phyloP scores from a whole-genome alignment of 2,797 vertebrate species.

The Pseudopleuronectes americanus region DNA sequence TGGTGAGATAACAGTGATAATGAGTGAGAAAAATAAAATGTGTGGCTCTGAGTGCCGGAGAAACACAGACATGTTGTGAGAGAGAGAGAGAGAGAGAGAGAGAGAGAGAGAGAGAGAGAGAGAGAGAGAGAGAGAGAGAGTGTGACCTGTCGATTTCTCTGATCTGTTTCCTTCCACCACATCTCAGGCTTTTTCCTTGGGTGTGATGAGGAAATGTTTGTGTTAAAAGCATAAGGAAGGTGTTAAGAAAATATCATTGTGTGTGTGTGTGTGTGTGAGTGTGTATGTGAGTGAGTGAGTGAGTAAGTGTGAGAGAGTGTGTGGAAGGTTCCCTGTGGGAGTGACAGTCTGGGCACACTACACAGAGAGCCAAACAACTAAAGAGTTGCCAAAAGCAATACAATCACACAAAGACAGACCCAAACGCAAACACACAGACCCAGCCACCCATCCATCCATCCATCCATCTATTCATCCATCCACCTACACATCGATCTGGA shows the following conservation, averaged over 20 bases:
- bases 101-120: too few relatives aligned
- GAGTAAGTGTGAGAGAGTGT: slow-evolving; percentile 7
- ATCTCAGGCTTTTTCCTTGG: slow-evolving; percentile 14
- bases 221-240: slow-evolving; percentile 53
- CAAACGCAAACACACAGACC: neutral
- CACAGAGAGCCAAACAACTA: slow-evolving; percentile 40
- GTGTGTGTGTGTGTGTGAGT: slow-evolving; percentile 14
- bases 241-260: slow-evolving; percentile 53
- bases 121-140: slow-evolving; percentile 1
- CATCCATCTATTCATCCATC: too few relatives aligned
- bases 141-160: slow-evolving; percentile 31
- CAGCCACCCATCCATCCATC: neutral
- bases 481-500: neutral
- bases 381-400: slow-evolving; percentile 31
- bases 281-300: slow-evolving; percentile 1
- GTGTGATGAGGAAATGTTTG: slow-evolving; percentile 39
- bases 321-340: slow-evolving; percentile 43
- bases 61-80: neutral
- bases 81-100: slow-evolving; percentile 2
- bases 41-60: neutral
- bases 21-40: slow-evolving; percentile 10
- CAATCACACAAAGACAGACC: neutral
- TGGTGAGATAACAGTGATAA: slow-evolving; percentile 6
- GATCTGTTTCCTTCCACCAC: slow-evolving; percentile 28
- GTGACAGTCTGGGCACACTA: slow-evolving; percentile 23